Percentiles rank a stretch among this genome's conserved stretches.
phyloP scores from a whole-genome alignment of 2,888 invertebrate species.

The Osedax fenrisi region DNA sequence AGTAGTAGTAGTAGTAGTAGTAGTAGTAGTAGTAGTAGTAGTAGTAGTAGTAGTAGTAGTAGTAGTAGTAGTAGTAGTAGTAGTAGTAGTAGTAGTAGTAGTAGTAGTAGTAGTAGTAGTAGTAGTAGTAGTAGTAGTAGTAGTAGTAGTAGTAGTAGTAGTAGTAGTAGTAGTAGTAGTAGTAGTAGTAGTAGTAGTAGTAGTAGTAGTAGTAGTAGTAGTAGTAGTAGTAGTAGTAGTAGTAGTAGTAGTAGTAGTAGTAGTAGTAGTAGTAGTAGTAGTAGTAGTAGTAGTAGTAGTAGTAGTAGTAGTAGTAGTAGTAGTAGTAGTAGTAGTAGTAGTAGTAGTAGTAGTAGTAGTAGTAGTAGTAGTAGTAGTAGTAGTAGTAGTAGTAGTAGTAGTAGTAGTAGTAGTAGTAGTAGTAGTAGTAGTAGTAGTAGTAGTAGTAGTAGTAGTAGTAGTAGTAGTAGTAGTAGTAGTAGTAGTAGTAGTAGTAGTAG shows the following conservation, averaged over 20 bases:
- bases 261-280: background rate
- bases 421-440: background rate
- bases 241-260: background rate
- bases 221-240: background rate
- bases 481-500: background rate
- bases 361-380: background rate
- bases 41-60: background rate
- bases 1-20: background rate
- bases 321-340: background rate
- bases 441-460: background rate
- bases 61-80: background rate
- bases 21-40: background rate
- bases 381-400: background rate
- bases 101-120: background rate
- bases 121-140: background rate
- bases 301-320: background rate
- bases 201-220: background rate
- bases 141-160: background rate
- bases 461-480: background rate
- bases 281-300: background rate
- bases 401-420: background rate
- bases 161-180: background rate
- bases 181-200: background rate
- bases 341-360: background rate
- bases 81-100: background rate